These are phyloP conservation scores for Lamellibrachia luymesi DNA, from an alignment of 1,140 invertebrate species.

Conservation along the genomic window DNA sequence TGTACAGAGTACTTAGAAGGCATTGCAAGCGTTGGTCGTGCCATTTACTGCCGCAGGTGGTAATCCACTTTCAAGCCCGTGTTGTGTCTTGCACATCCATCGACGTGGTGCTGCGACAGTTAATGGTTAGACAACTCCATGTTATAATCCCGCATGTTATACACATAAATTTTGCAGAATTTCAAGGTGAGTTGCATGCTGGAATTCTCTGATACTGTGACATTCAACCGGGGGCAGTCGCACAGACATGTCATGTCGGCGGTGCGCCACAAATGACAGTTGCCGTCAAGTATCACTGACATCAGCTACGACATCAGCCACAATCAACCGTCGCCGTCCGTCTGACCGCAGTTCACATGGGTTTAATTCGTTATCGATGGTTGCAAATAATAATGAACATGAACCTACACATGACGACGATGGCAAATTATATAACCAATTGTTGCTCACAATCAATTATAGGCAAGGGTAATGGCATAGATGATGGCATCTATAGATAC, in stretches of 20 bases:
- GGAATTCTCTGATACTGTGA: neutral
- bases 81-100: neutral
- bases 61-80: neutral
- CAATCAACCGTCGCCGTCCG: neutral
- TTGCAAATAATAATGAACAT: neutral
- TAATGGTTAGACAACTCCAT: neutral
- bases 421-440: too few species aligned
- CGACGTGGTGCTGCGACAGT: neutral
- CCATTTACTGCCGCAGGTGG: neutral
- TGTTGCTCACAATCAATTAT: neutral
- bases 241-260: neutral
- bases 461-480: neutral
- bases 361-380: neutral
- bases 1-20: neutral
- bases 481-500: neutral
- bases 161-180: neutral
- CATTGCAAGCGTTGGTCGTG: neutral
- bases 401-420: too few species aligned
- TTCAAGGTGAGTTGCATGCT: neutral
- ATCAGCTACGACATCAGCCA: neutral
- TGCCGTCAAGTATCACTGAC: neutral
- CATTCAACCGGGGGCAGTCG: neutral
- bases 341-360: neutral
- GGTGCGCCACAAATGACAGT: neutral
- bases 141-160: neutral